Evolutionary conservation across 2,888 invertebrate genomes (phyloP), one percentile per base, ranked within the genome.

Genomic region (Coelinius sp.): DNA sequence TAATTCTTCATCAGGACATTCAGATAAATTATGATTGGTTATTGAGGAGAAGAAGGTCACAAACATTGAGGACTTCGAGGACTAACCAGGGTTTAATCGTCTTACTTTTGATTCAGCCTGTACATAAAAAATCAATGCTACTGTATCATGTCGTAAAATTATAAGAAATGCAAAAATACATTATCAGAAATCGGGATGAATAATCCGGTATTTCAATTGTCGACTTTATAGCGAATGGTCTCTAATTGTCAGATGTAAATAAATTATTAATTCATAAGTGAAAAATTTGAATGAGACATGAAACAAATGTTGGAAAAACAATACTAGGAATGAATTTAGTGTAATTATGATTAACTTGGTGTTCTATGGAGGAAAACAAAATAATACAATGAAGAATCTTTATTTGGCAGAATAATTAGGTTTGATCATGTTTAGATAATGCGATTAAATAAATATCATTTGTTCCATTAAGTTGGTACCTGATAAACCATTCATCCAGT

Each of bases 51-150:
- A 7, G 12, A 14, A 17, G 3, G 3, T 56, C 27, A 35, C 75
- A 72, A 75, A 74, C 77, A 71, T 77, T 76, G 80, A 77, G 81
- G 82, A 85, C 83, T 85, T 71, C 83, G 83, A 84, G 87, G 87
- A 87, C 86, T 86, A 86, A 87, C 85, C 87, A 87, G 87, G 87
- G 87, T 87, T 86, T 84, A 83, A 79, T 81, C 84, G 41, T 41
- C 14, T 63, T 62, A 35, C 31, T 35, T 38, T 63, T n/a, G 12
- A 63, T 41, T 38, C 22, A 35, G 31, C 24, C 24, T 67, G 62
- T 68, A 67, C 63, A 71, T 65, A 65, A 12, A n/a, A 46, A 31
- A 27, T 53, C n/a, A 63, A 46, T 59, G 38, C 35, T 35, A 14
- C 8, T 41, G 38, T 68, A 68, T 53, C 53, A 68, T 38, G 31